Evolutionary conservation across 1,140 invertebrate genomes (phyloP).

Genomic region (Drosophila baimaii): DNA sequence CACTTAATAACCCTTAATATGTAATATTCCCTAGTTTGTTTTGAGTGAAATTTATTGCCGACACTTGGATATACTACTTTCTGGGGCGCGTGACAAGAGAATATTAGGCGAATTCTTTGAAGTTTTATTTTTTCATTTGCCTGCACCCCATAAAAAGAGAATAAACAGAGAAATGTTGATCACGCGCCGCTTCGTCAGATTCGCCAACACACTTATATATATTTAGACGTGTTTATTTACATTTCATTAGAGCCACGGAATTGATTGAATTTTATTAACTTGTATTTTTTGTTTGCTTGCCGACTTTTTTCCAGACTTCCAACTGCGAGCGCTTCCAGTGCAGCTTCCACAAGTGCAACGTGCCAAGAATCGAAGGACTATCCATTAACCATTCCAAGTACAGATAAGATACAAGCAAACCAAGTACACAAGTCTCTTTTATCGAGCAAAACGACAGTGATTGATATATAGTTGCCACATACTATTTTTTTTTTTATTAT

Average conservation of each 20-base stretch:
- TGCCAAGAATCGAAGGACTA: conserved; percentile 46
- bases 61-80: conserved; percentile 4
- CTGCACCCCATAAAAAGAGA: conserved; percentile 37
- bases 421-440: conserved; percentile 13
- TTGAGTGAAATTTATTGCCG: conserved; percentile 14
- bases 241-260: conserved; percentile 47
- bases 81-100: conserved; percentile 26
- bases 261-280: conserved; percentile 34
- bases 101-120: conserved; percentile 34
- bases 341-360: conserved; percentile 50
- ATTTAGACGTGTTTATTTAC: conserved; percentile 42
- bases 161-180: conserved; percentile 38
- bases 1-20: no score
- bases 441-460: conserved; percentile 15
- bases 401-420: conserved; percentile 12
- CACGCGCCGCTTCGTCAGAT: conserved; percentile 24
- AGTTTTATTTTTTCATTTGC: conserved; percentile 38
- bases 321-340: conserved; percentile 43
- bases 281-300: background rate
- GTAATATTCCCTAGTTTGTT: conserved; percentile 5
- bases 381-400: conserved; percentile 19
- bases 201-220: conserved; percentile 1
- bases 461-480: conserved; percentile 19
- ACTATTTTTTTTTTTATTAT: conserved; percentile 23
- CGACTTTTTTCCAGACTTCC: conserved; percentile 48